These are phyloP conservation scores for Lordiphosa collinella DNA, from an alignment of 1,140 invertebrate genomes.

Conservation along the genomic window DNA sequence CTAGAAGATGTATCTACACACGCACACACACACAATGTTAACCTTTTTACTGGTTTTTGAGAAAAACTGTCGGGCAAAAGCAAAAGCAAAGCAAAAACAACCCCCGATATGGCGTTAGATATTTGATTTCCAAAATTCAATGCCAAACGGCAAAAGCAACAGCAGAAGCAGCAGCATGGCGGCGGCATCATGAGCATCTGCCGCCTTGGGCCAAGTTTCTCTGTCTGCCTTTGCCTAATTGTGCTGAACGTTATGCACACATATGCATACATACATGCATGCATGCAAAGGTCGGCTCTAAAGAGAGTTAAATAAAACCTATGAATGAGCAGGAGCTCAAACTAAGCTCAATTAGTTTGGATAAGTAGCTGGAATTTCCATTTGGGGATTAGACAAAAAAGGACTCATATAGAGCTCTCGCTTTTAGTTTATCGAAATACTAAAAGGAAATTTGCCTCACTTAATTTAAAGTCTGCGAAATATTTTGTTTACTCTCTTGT, in stretches of 20 bases:
- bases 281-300: too few species aligned
- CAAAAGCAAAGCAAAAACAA: slow-evolving; percentile 36
- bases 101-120: slow-evolving; percentile 61
- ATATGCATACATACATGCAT: background rate
- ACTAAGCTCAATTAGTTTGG: too few species aligned
- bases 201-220: slow-evolving; percentile 33
- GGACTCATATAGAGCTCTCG: too few species aligned
- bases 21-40: slow-evolving; percentile 38
- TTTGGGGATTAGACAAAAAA: too few species aligned
- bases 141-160: slow-evolving; percentile 40
- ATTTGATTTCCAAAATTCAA: slow-evolving; percentile 64
- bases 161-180: slow-evolving; percentile 59
- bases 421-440: too few species aligned
- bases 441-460: too few species aligned
- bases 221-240: background rate
- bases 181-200: slow-evolving; percentile 54
- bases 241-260: slow-evolving; percentile 20
- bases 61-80: slow-evolving; percentile 16
- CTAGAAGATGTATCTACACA: slow-evolving; percentile 24
- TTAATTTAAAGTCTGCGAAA: too few species aligned
- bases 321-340: too few species aligned
- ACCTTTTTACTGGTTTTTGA: slow-evolving; percentile 51
- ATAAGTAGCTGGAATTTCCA: too few species aligned
- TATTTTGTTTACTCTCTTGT: too few species aligned
- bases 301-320: too few species aligned